These are phyloP conservation scores for Mactromeris polynyma DNA, from an alignment of 2,888 invertebrate species.

Conservation along the genomic window DNA sequence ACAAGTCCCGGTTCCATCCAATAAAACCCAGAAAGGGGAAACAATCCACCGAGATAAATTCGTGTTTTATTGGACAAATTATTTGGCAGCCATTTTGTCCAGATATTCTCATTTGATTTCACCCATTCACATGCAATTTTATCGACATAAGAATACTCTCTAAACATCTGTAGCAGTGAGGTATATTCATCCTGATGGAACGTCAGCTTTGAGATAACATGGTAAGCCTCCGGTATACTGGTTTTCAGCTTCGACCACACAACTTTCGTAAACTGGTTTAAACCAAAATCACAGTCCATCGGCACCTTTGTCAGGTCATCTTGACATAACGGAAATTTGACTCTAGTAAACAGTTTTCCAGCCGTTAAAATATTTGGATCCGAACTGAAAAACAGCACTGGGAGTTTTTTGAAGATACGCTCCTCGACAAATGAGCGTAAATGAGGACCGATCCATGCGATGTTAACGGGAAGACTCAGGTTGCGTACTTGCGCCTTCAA, in stretches of 20 bases:
- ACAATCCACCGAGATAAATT: slow-evolving; percentile 91
- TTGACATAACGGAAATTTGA: slow-evolving; percentile 90
- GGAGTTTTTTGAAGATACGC: slow-evolving; percentile 84
- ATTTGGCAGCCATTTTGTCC: slow-evolving; percentile 87
- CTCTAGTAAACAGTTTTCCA: slow-evolving; percentile 88
- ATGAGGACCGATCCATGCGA: slow-evolving; percentile 91
- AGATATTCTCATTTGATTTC: slow-evolving; percentile 85
- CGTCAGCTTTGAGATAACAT: slow-evolving; percentile 85
- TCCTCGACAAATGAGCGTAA: slow-evolving; percentile 87
- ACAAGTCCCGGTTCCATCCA: slow-evolving; percentile 90
- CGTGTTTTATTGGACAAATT: slow-evolving; percentile 86
- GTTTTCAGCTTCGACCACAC: slow-evolving; percentile 89
- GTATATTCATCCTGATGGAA: slow-evolving; percentile 89
- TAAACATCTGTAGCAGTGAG: slow-evolving; percentile 87
- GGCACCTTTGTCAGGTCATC: slow-evolving; percentile 73
- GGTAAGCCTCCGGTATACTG: slow-evolving; percentile 88
- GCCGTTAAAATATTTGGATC: slow-evolving; percentile 89
- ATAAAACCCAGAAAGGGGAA: slow-evolving; percentile 90
- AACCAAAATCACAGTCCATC: slow-evolving; percentile 90
- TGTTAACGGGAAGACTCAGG: slow-evolving; percentile 90
- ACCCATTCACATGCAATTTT: slow-evolving; percentile 92
- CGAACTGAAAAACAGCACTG: slow-evolving; percentile 91
- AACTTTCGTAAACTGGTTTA: slow-evolving; percentile 91
- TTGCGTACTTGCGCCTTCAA: slow-evolving; percentile 89
- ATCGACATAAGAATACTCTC: slow-evolving; percentile 71